phyloP scores from a whole-genome alignment of 2,113 vertebrate species.

The Lepidothrix coronata region DNA sequence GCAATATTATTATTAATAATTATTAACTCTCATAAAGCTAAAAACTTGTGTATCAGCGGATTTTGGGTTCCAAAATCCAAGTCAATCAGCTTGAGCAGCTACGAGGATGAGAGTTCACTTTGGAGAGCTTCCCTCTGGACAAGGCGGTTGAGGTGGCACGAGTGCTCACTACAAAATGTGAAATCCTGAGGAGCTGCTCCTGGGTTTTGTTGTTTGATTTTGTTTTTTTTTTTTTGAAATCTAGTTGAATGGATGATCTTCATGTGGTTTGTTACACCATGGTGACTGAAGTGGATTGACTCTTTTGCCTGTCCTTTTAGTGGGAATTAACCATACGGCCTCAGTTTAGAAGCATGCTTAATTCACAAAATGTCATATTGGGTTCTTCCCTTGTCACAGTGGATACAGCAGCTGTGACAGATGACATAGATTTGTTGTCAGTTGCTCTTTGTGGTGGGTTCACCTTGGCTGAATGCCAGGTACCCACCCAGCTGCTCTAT shows the following conservation, averaged over 20 bases:
- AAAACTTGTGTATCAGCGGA: not conserved
- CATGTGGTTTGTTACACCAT: fast-evolving
- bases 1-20: not conserved
- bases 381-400: not conserved
- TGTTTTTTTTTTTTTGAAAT: not conserved
- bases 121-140: not conserved
- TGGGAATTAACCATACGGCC: not conserved
- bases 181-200: not conserved
- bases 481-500: too few relatives aligned
- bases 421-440: not conserved
- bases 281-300: not conserved
- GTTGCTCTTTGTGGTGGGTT: not conserved
- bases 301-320: not conserved
- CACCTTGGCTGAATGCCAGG: too few relatives aligned
- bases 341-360: not conserved
- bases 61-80: not conserved
- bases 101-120: not conserved
- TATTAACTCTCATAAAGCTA: not conserved
- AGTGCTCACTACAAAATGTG: not conserved
- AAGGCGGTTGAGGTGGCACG: not conserved
- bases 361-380: not conserved
- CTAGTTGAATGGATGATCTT: not conserved
- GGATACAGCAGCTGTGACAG: not conserved
- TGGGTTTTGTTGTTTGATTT: not conserved
- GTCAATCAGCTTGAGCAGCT: not conserved